Evolutionary conservation across 1,140 invertebrate species (phyloP).

Genomic region (Atopsyche davidsoni): DNA sequence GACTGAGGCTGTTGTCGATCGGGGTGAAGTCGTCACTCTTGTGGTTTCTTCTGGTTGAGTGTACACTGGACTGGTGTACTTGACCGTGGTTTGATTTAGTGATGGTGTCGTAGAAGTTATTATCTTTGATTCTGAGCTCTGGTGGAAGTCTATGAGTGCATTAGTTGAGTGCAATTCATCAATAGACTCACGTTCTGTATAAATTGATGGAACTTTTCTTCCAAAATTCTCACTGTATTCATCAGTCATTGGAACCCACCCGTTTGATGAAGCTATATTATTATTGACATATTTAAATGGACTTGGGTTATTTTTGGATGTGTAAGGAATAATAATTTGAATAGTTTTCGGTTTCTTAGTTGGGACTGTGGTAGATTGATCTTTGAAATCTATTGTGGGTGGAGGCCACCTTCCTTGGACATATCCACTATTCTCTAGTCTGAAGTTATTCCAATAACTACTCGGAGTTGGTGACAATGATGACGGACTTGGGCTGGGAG

Average conservation of each 20-base stretch:
- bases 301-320: conserved; percentile 54
- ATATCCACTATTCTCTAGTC: conserved; percentile 35
- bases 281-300: conserved; percentile 43
- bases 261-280: conserved; percentile 32
- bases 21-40: conserved; percentile 8
- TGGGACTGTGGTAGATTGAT: conserved; percentile 23
- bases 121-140: conserved; percentile 30
- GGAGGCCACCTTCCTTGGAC: conserved; percentile 33
- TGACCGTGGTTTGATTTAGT: conserved; percentile 8
- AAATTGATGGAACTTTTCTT: conserved; percentile 46
- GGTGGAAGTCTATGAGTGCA: conserved; percentile 24
- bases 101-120: conserved; percentile 22
- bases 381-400: conserved; percentile 24
- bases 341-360: conserved; percentile 50
- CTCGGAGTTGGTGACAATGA: no score
- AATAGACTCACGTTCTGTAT: conserved; percentile 32
- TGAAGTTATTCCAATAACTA: conserved; percentile 21
- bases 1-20: conserved; percentile 34
- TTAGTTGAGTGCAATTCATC: conserved; percentile 19
- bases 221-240: conserved; percentile 37
- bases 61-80: background rate
- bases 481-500: background rate
- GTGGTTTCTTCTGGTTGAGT: background rate
- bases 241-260: conserved; percentile 35
- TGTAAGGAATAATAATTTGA: conserved; percentile 74